phyloP scores from a whole-genome alignment of 2,888 invertebrate genomes.

The Vesta saturnalis region DNA sequence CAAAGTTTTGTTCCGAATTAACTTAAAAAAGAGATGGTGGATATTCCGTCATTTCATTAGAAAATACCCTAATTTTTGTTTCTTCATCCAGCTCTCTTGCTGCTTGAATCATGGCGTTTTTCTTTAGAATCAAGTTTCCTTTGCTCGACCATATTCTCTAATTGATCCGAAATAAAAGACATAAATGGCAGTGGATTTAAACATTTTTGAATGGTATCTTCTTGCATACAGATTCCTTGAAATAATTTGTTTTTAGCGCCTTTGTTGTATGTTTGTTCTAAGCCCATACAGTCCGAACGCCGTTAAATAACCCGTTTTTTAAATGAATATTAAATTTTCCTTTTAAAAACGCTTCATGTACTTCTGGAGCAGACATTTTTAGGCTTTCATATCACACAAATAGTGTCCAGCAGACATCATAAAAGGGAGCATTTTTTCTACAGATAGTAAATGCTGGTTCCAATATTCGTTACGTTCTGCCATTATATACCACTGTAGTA shows the following conservation, averaged over 20 bases:
- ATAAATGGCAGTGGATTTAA: too few relatives aligned
- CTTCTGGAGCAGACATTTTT: background rate
- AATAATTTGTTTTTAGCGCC: constrained; percentile 18
- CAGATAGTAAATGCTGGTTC: too few relatives aligned
- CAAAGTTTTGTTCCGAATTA: background rate
- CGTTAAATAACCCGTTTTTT: constrained; percentile 17
- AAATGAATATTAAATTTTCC: constrained; percentile 18
- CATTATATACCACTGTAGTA: background rate
- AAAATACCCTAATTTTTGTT: background rate
- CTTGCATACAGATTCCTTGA: constrained; percentile 17
- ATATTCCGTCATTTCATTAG: background rate
- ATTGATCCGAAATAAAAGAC: background rate
- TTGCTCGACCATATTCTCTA: background rate
- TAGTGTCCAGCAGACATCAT: constrained; percentile 5
- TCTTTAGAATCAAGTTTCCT: background rate
- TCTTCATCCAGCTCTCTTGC: background rate
- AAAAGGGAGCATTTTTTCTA: constrained; percentile 24
- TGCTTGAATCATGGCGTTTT: background rate
- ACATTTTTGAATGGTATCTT: background rate
- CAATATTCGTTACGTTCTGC: background rate
- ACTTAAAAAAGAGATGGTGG: background rate
- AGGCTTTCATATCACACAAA: background rate
- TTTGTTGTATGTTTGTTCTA: constrained; percentile 24
- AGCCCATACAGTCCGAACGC: constrained; percentile 19
- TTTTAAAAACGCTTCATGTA: background rate